Conservation (phyloP, 2,888 invertebrate species). For the Drosophila neutralis region DNA sequence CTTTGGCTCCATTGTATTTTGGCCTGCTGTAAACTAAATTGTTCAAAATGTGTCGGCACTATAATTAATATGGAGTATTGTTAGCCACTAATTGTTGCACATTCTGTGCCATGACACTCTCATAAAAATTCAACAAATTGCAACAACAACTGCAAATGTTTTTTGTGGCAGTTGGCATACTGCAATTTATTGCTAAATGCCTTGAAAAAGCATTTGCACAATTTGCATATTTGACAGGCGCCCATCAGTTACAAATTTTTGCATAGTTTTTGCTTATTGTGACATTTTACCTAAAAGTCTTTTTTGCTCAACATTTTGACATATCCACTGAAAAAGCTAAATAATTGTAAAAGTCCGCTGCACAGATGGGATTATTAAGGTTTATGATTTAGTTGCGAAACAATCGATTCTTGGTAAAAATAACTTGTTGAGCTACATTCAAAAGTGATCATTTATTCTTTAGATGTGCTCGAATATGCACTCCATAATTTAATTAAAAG, state of each 20-base stretch:
- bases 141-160: slow-evolving; percentile 44
- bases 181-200: slow-evolving; percentile 18
- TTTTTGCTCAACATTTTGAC: slow-evolving; percentile 64
- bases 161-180: slow-evolving; percentile 17
- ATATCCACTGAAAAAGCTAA: slow-evolving; percentile 41
- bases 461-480: neutral
- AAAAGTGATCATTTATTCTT: neutral
- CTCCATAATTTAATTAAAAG: no score
- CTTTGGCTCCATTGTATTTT: slow-evolving; percentile 8
- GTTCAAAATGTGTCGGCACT: slow-evolving; percentile 41
- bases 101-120: slow-evolving; percentile 44
- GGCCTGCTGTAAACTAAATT: slow-evolving; percentile 38
- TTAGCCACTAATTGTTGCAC: slow-evolving; percentile 65
- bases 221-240: slow-evolving; percentile 72
- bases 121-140: slow-evolving; percentile 21
- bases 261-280: slow-evolving; percentile 38
- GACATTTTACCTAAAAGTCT: slow-evolving; percentile 43
- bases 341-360: slow-evolving; percentile 13
- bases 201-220: slow-evolving; percentile 33
- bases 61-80: slow-evolving; percentile 41
- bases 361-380: neutral
- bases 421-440: neutral
- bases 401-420: neutral
- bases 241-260: slow-evolving; percentile 40
- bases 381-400: neutral